A percentile compares a stretch with the other conserved stretches of the same genome.
Evolutionary conservation across 2,113 vertebrate genomes (phyloP).

Genomic region (Macrotis lagotis): DNA sequence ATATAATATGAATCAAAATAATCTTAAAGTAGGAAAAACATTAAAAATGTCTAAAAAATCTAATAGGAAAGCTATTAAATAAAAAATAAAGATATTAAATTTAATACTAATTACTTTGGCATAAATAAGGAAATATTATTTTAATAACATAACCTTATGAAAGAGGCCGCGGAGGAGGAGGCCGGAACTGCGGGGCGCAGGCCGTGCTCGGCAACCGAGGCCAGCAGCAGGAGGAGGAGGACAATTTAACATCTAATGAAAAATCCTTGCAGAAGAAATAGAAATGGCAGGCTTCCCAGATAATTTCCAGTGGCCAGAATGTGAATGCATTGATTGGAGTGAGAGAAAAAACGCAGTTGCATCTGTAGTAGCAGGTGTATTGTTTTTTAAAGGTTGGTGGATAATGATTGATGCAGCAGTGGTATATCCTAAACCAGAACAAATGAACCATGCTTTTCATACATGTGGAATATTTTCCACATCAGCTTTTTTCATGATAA

Average conservation of each 20-base stretch:
- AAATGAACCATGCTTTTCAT: conserved; percentile 94
- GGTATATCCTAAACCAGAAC: conserved; percentile 84
- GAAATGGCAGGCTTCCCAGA: conserved; percentile 95
- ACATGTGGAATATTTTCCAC: conserved; percentile 96
- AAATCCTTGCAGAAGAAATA: conserved; percentile 38
- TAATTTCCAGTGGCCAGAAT: conserved; percentile 94
- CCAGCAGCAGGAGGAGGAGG: no score
- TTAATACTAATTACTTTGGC: background rate
- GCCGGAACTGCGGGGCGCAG: no score
- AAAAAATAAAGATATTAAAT: conserved; percentile 1
- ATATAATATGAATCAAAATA: conserved; percentile 24
- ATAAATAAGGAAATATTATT: background rate
- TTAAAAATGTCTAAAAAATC: conserved; percentile 1
- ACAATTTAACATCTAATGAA: conserved; percentile 71
- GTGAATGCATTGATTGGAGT: conserved; percentile 93
- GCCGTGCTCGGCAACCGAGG: no score
- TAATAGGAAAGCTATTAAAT: conserved; percentile 29
- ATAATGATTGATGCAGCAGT: conserved; percentile 95
- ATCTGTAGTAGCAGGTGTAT: conserved; percentile 88
- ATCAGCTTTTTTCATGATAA: conserved; percentile 96
- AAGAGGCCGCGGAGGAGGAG: no score
- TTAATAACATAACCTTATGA: no score
- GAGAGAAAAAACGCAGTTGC: conserved; percentile 91
- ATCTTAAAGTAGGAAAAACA: background rate
- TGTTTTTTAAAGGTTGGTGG: conserved; percentile 98